Base-by-base conservation (phyloP, 2,113 vertebrate species). In the Anser brachyrhynchus region DNA sequence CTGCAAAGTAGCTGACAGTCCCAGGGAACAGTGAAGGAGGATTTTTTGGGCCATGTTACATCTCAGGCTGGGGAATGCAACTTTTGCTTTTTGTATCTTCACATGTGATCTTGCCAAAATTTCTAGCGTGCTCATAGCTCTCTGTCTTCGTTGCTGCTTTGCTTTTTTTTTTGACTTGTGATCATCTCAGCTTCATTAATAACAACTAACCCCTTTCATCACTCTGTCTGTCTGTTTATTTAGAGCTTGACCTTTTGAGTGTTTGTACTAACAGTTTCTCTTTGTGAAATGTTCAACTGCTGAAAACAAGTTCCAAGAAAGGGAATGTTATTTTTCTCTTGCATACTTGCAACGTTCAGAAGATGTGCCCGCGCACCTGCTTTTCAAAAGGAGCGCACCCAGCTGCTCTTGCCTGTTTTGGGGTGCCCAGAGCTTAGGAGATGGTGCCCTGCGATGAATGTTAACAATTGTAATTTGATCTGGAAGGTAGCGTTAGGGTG, bases 201-300 rank as follows among this genome's bases (percentile, higher is more conserved):
- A 96, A 94, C 92, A 94, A 81, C 83, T 90, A 95, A 87, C 61
- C 43, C 83, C 90, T 95, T 95, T 96, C 95, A 96, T 94, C 92
- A 81, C 85, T 65, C 88, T 69, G 44, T 59, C 61, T 62, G 54
- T 74, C 61, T 95, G 79, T 95, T 96, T 96, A 95, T 94, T 96
- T 96, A 93, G 80, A 84, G 84, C 49, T 65, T 94, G 96, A 96
- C 93, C 92, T 97, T 97, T 96, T 69, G 90, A 94, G 83, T 87
- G 49, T 94, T 95, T 87, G 83, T 83, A 90, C 88, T 93, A 93
- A 92, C 76, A 95, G 95, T 90, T 96, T 96, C 86, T 89, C 88
- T 90, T 89, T 97, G 95, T 95, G 93, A 96, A 96, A 81, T 71
- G 65, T 93, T 97, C 90, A 94, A 15, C 61, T 0, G 0, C 80